Evolutionary conservation across 1,140 invertebrate genomes (phyloP).

Genomic region (Pseudomyrmex dendroicus): DNA sequence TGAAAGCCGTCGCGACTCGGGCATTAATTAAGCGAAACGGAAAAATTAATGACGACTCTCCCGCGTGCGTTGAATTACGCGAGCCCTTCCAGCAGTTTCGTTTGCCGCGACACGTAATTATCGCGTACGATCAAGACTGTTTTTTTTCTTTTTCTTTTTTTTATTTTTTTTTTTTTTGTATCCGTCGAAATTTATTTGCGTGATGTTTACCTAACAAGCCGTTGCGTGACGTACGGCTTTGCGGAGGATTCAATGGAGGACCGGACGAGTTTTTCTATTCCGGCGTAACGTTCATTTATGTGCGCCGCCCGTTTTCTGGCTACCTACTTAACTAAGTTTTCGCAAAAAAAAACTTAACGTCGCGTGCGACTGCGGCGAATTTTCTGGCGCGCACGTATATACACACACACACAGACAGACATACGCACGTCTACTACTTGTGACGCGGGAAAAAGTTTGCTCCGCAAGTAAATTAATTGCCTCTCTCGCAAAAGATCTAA

Average conservation of each 20-base stretch:
- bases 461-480: constrained; percentile 43
- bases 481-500: constrained; percentile 35
- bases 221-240: constrained; percentile 32
- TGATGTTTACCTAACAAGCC: constrained; percentile 47
- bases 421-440: background rate
- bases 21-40: constrained; percentile 54
- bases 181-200: constrained; percentile 46
- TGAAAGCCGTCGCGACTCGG: constrained; percentile 23
- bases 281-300: constrained; percentile 41
- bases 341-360: constrained; percentile 46
- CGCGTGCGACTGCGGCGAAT: constrained; percentile 27
- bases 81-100: background rate
- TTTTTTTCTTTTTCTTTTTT: too few species aligned
- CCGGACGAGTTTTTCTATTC: constrained; percentile 28
- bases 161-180: background rate
- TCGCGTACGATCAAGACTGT: constrained; percentile 38
- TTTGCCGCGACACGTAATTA: constrained; percentile 29
- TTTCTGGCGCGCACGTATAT: constrained; percentile 27
- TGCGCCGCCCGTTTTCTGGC: constrained; percentile 33
- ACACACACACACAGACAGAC: too few species aligned
- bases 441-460: constrained; percentile 48
- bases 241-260: constrained; percentile 22
- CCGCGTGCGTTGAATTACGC: constrained; percentile 44
- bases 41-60: constrained; percentile 51
- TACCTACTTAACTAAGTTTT: constrained; percentile 56